phyloP scores from a whole-genome alignment of 64 coral and sea anemone species.

The Trachythela sp. region DNA sequence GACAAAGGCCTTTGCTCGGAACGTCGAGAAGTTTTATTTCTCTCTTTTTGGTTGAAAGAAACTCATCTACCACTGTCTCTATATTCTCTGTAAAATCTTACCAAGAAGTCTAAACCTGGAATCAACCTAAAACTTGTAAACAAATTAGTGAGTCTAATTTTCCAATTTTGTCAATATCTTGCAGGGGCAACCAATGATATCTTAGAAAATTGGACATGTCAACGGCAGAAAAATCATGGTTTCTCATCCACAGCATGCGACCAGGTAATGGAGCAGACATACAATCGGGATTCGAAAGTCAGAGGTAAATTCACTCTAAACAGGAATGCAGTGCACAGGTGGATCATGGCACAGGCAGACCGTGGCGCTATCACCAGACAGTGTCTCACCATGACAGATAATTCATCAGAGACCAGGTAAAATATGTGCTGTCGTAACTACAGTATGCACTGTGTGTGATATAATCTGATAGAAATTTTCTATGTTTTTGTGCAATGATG shows the following conservation, averaged over 20 bases:
- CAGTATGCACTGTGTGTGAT: neutral
- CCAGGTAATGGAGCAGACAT: slow-evolving; percentile 24
- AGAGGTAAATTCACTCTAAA: slow-evolving; percentile 3
- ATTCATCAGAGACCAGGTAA: neutral
- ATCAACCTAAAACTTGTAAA: too few species aligned
- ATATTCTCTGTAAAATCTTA: too few species aligned
- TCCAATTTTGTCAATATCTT: too few species aligned
- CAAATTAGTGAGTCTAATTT: too few species aligned
- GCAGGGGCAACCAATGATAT: neutral
- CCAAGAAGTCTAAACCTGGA: too few species aligned
- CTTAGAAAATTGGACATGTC: neutral
- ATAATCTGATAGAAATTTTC: too few species aligned
- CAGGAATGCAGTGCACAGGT: neutral
- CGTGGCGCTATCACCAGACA: neutral
- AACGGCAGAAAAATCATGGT: slow-evolving; percentile 11
- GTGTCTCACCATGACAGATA: neutral
- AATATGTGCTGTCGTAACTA: neutral
- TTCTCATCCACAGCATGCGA: slow-evolving; percentile 14
- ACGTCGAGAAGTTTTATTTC: too few species aligned
- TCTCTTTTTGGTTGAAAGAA: too few species aligned
- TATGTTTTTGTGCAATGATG: too few species aligned
- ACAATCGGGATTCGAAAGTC: neutral
- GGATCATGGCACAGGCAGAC: neutral
- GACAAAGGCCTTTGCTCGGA: too few species aligned
- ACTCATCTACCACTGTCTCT: too few species aligned